Evolutionary conservation across 2,797 vertebrate genomes (phyloP).

Genomic region (Notoglanidium macrostoma): DNA sequence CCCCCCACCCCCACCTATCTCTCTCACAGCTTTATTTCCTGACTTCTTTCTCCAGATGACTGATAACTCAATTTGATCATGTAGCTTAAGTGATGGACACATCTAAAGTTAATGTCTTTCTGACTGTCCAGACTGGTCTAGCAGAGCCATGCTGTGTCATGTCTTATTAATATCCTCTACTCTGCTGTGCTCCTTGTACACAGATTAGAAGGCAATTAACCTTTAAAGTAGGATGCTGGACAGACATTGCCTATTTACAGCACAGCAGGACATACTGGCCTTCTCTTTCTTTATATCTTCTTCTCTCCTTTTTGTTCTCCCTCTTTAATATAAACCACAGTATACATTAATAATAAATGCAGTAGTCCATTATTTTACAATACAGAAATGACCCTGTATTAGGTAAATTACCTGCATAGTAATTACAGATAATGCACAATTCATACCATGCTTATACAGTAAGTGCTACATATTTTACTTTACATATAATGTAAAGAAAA

Average conservation of each 20-base stretch:
- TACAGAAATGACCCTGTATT: background rate
- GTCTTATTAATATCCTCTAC: conserved; percentile 70
- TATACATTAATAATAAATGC: background rate
- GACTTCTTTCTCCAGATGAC: conserved; percentile 55
- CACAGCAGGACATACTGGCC: conserved; percentile 18
- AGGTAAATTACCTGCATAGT: background rate
- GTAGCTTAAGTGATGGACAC: conserved; percentile 60
- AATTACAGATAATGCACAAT: background rate
- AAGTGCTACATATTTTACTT: background rate
- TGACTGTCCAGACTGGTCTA: conserved; percentile 60
- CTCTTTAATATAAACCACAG: background rate
- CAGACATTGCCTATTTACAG: conserved; percentile 67
- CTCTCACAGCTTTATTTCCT: conserved; percentile 1
- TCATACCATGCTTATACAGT: background rate
- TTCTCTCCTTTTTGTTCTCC: conserved; percentile 9
- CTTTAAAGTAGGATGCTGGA: conserved; percentile 67
- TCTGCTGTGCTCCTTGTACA: conserved; percentile 63
- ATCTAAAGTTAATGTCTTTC: conserved; percentile 57
- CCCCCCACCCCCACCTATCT: conserved; percentile 29
- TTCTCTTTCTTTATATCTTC: conserved; percentile 15
- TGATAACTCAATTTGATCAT: conserved; percentile 66
- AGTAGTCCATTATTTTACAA: conserved; percentile 32
- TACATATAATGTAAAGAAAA: background rate
- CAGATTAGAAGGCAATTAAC: conserved; percentile 76
- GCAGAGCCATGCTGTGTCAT: conserved; percentile 66